Percentiles rank a stretch among this genome's conserved stretches.
Evolutionary conservation across 2,113 vertebrate genomes (phyloP).

Genomic region (Terrapene triunguis): DNA sequence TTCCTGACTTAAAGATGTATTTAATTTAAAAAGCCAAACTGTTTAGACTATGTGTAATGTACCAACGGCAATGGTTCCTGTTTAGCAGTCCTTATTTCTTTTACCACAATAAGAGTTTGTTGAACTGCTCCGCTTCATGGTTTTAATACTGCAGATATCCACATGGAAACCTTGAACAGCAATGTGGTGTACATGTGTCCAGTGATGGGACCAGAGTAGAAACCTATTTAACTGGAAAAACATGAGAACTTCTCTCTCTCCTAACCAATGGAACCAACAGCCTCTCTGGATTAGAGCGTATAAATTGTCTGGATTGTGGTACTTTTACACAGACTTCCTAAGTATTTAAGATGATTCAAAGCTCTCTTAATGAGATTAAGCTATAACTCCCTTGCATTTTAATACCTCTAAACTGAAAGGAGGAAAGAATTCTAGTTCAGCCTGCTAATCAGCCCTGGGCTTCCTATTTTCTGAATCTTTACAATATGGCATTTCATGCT

Average conservation of each 20-base stretch:
- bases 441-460: conserved; percentile 5
- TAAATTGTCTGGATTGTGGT: conserved; percentile 48
- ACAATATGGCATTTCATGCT: conserved; percentile 6
- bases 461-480: conserved; percentile 16
- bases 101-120: background rate
- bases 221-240: background rate
- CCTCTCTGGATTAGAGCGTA: conserved; percentile 31
- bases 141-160: accelerated
- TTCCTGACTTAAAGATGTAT: background rate
- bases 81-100: background rate
- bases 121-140: background rate
- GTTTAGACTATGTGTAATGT: accelerated
- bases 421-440: conserved; percentile 46
- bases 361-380: conserved; percentile 71
- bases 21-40: background rate
- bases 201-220: background rate
- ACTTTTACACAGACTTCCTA: conserved; percentile 63
- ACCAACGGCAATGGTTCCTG: background rate
- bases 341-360: conserved; percentile 71
- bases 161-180: accelerated
- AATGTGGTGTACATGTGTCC: background rate
- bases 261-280: background rate
- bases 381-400: conserved; percentile 53
- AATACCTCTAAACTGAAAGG: conserved; percentile 43
- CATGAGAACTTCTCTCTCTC: background rate